Conservation (phyloP, 2,113 vertebrate species). For the Prolemur simus region DNA sequence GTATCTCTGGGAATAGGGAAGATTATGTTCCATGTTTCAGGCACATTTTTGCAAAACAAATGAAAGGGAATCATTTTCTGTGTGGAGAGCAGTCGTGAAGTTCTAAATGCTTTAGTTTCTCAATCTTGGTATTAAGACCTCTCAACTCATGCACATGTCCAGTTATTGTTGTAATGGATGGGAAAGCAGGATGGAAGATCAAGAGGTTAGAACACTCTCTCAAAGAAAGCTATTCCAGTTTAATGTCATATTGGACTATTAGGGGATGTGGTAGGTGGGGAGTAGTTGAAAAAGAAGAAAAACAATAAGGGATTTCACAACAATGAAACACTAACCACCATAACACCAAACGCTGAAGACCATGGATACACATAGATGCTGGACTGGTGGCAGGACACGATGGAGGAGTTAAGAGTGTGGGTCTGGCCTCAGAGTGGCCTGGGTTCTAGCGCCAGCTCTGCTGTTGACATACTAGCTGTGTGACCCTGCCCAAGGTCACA, state of each 20-base stretch:
- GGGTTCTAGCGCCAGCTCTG: not conserved
- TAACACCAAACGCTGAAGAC: not conserved
- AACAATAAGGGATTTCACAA: not conserved
- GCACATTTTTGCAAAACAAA: not conserved
- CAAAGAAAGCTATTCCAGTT: not conserved
- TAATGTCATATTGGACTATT: not conserved
- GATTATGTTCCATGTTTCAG: not conserved
- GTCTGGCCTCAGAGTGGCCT: not conserved
- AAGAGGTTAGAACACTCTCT: not conserved
- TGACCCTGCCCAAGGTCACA: not conserved
- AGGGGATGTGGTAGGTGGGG: not conserved
- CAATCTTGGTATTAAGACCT: not conserved
- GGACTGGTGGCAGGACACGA: accelerated
- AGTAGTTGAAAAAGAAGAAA: not conserved
- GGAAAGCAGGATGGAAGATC: not conserved
- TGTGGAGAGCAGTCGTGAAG: not conserved
- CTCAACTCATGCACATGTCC: not conserved
- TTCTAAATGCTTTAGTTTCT: not conserved
- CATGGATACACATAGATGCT: accelerated
- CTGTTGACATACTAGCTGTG: not conserved
- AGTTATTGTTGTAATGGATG: not conserved
- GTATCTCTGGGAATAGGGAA: not conserved
- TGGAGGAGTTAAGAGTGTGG: not conserved
- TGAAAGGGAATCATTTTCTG: not conserved
- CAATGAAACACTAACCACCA: accelerated